Base-by-base conservation (phyloP, 1,140 invertebrate genomes). In the Zeugodacus cucurbitae region DNA sequence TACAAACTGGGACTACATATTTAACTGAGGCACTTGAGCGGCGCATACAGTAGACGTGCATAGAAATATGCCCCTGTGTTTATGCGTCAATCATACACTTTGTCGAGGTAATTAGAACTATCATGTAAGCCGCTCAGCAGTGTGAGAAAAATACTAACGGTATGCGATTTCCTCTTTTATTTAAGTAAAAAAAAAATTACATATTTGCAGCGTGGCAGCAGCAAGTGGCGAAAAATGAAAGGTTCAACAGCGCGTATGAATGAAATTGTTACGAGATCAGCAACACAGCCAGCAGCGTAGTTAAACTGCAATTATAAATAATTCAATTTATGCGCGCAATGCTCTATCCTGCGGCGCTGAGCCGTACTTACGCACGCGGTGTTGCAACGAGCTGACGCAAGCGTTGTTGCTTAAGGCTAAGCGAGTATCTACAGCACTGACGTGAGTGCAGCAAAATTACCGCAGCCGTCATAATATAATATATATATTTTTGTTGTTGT, bases 221-320 rank as follows among this genome's bases (percentile, higher is more conserved):
- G 37, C 6, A 70, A 32, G 22, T 82, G 41, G 34, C 17, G 41
- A 41, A 70, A 70, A 74, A 74, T 44, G 37, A 44, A 54, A 48
- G 74, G 1, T 48, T 82, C 74, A 54, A 82, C 74, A 4, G 48
- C 14, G 11, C 14, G 11, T 37, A 29, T 82, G 74, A 44, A 82
- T 82, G 74, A 26, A 32, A 70, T 32, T 6, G 64, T 4, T 6
- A 32, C 14, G 29, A 34, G 74, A 82, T 34, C 20, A n/a, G 67
- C 58, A n/a, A n/a, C 58, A n/a, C 67, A 54, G 74, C n/a, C n/a
- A 82, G 74, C 37, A 54, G n/a, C 74, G 44, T 17, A 26, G n/a
- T 29, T 82, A 82, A 82, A 82, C 74, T 82, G 37, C 37, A 82
- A 82, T 82, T 82, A 82, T 82, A 82, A 82, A 82, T 82, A 41